Evolutionary conservation across 2,113 vertebrate genomes (phyloP).

Genomic region (Callospermophilus lateralis): DNA sequence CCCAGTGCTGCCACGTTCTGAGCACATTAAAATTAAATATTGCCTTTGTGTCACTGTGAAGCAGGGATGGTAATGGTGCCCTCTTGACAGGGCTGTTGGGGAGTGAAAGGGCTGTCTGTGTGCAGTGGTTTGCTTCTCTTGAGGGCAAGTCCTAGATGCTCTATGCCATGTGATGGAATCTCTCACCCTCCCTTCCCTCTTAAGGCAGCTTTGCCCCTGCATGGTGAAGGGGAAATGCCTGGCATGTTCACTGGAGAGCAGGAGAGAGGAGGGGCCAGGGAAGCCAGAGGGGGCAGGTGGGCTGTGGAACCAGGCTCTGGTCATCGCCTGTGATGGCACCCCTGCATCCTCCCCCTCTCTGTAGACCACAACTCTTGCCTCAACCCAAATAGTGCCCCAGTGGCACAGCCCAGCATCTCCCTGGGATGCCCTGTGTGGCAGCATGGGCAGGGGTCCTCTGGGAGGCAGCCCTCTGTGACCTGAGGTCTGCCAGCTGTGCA

Average conservation of each 20-base stretch:
- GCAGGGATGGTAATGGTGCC: not conserved
- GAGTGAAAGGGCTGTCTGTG: not conserved
- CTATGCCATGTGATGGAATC: not conserved
- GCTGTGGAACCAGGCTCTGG: rapidly evolving
- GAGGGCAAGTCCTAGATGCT: not conserved
- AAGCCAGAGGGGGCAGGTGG: too few relatives aligned
- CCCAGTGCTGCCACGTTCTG: not conserved
- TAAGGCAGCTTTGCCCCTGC: not conserved
- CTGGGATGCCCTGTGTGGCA: rapidly evolving
- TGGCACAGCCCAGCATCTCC: not conserved
- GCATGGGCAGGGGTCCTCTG: not conserved
- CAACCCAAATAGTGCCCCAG: rapidly evolving
- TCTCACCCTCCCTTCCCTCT: not conserved
- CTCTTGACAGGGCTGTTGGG: not conserved
- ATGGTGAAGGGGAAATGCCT: not conserved
- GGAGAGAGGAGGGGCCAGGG: not conserved
- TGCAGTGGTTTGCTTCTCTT: too few relatives aligned
- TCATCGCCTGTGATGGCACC: not conserved
- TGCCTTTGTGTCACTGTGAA: not conserved
- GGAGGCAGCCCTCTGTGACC: rapidly evolving
- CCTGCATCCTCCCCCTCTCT: rapidly evolving
- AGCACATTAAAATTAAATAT: too few relatives aligned
- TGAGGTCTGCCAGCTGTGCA: too few relatives aligned
- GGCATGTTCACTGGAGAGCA: not conserved
- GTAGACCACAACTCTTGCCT: too few relatives aligned